Base-by-base conservation (phyloP, 2,888 invertebrate species). In the Conus canariensis region DNA sequence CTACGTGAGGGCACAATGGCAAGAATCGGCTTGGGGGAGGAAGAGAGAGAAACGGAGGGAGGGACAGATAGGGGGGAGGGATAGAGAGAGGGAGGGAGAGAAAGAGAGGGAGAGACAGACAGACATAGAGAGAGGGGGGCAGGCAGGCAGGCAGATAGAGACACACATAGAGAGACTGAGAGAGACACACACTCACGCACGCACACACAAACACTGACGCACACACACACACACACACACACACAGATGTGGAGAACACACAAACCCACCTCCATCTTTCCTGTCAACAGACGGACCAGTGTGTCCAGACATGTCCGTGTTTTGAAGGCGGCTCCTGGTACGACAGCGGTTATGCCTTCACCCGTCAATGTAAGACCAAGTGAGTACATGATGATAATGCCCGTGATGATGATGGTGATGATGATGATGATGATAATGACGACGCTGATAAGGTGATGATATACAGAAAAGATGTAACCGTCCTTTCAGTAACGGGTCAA, bases 281-380 rank as follows among this genome's bases (percentile, higher is more conserved):
- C 10, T 74, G 30, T 45, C 7, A 6, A n/a, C 91, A 91, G 91
- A 82, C 19, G 12, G 91, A 90, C 9, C 19, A 74, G 22, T 91
- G 91, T 85, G 90, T 90, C 10, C 60, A 70, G 59, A 74, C 83
- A 59, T 91, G 91, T 77, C 91, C 90, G 30, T 91, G 91, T 56
- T 91, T 85, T 70, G 90, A 90, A 19, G 70, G 60, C n/a, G 90
- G 83, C 25, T 64, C 74, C 30, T 91, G 91, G 91, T 90, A 87
- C 70, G 70, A 88, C 58, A 64, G 90, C 74, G 91, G 91, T 4
- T 83, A 91, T 9, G 60, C 83, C 45, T 64, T 80, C 88, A 87
- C 70, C 25, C 25, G 45, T 3, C 83, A 89, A 25, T 91, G 91
- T 74, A 83, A 89, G 64, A 88, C 59, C 67, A 90, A 88, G 91